Evolutionary conservation across 1,140 invertebrate genomes (phyloP), one percentile per base, ranked within the genome.

Genomic region (Saccostrea echinata): DNA sequence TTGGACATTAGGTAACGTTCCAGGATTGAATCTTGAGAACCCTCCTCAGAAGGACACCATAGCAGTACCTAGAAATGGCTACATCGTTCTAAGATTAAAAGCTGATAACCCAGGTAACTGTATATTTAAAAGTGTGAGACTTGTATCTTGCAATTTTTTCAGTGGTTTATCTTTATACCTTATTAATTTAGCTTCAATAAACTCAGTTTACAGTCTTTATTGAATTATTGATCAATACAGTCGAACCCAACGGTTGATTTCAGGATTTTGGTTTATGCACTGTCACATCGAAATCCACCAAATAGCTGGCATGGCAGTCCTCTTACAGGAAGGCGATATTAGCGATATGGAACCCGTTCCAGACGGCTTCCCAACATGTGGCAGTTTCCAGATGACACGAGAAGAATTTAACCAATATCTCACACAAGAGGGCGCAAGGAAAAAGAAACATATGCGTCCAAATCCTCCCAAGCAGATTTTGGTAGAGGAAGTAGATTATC

Each of bases 221-320:
- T 57, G 4, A 57, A 57, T 57, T 3, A 57, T 6, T 21, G 18
- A 61, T 18, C 55, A 61, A 61, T 8, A 61, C 2, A 21, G 21
- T 61, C 18, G 6, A 2, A 43, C 43, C 43, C 43, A 43, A n/a
- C 16, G 18, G 1, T 21, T 21, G 18, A 1, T 61, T 61, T 61
- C 83, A 91, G 89, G 89, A 9, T 85, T 61, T 30, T 90, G 89
- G 89, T 84, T 90, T 52, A 82, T 90, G 82, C 89, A 90, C 51
- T 90, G 89, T 52, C 89, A 90, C 84, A 85, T 90, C 6, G 88
- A 90, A 83, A 43, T 89, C 24, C 90, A 90, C 52, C 82, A 85
- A 35, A 35, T 89, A 21, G 68, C 68, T 27, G 90, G 90, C 6
- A 90, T 90, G 90, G 90, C 88, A 0, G 52, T 90, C 21, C 33